Percentiles rank a stretch among this genome's conserved stretches.
Evolutionary conservation across 2,888 invertebrate genomes (phyloP).

Genomic region (Coleophora flavipennella): DNA sequence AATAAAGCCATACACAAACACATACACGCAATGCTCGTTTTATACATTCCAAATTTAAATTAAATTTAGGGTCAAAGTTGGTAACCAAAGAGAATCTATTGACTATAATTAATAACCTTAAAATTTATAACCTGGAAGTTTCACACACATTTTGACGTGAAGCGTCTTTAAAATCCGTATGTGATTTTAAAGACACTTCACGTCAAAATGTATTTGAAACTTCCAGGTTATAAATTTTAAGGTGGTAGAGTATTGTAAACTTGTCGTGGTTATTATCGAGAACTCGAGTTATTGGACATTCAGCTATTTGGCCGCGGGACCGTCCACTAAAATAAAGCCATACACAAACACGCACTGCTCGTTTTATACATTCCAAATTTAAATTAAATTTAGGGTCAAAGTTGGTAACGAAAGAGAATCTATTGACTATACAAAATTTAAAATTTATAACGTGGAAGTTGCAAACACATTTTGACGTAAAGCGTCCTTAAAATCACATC

Average conservation of each 20-base stretch:
- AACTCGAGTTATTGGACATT: conserved; percentile 57
- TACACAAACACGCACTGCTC: conserved; percentile 8
- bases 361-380: conserved; percentile 20
- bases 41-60: conserved; percentile 21
- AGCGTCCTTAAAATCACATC: no score
- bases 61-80: conserved; percentile 19
- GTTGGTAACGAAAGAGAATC: conserved; percentile 4
- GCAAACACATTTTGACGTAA: no score
- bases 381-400: conserved; percentile 21
- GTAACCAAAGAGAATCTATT: conserved; percentile 5
- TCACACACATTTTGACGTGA: no score
- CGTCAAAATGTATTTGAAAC: conserved; percentile 51
- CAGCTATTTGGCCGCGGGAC: conserved; percentile 37
- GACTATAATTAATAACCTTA: conserved; percentile 9
- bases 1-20: conserved; percentile 23
- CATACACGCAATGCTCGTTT: conserved; percentile 9
- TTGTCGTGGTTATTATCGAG: conserved; percentile 58
- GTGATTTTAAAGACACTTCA: conserved; percentile 51
- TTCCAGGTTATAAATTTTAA: conserved; percentile 63
- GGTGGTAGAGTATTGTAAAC: conserved; percentile 53
- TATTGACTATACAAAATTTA: conserved; percentile 10
- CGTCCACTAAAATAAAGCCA: conserved; percentile 28
- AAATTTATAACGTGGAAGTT: no score
- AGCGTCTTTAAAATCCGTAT: no score
- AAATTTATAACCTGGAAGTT: no score